Evolutionary conservation across 2,113 vertebrate species (phyloP), one percentile per base, ranked within the genome.

Genomic region (Nansenia antarctica): DNA sequence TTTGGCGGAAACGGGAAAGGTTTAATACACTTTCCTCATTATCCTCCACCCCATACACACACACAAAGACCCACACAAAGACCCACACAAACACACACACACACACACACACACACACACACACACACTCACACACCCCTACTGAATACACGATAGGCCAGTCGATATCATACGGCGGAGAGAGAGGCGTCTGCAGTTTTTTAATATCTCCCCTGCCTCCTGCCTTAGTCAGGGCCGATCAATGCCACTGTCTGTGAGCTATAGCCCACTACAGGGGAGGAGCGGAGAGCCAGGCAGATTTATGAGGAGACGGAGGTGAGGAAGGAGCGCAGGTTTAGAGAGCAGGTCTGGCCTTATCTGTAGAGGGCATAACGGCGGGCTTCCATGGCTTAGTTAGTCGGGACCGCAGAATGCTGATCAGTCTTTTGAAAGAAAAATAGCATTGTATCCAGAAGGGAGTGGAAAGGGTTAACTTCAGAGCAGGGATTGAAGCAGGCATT

Each of bases 161-260:
- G 82, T 86, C 82, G 77, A 88, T 88, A 85, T 84, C 79, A 85
- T 67, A 81, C 26, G 78, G 80, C 75, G 72, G 60, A 74, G 73
- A 85, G 60, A 74, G 73, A 85, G 59, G 80, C 34, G 54, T 77
- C 76, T 74, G 80, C 83, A 79, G 81, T 39, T 78, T 84, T 57
- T 86, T 82, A 78, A 86, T 87, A 85, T 89, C 83, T 81, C 75
- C 79, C 67, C 77, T 83, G 83, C 80, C 77, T 81, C 78, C 69
- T 78, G 70, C 70, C 67, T 80, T 65, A 73, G 85, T 30, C 71
- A 45, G 74, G 76, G 58, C 79, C 62, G 72, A 90, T 90, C 89
- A 88, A 90, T 90, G 78, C 82, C 82, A 78, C 81, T 39, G 82
- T 84, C 82, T 73, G 77, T 78, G 85, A 87, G 81, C 76, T 88